Base-by-base conservation (phyloP, 2,113 vertebrate species). In the Morone saxatilis region DNA sequence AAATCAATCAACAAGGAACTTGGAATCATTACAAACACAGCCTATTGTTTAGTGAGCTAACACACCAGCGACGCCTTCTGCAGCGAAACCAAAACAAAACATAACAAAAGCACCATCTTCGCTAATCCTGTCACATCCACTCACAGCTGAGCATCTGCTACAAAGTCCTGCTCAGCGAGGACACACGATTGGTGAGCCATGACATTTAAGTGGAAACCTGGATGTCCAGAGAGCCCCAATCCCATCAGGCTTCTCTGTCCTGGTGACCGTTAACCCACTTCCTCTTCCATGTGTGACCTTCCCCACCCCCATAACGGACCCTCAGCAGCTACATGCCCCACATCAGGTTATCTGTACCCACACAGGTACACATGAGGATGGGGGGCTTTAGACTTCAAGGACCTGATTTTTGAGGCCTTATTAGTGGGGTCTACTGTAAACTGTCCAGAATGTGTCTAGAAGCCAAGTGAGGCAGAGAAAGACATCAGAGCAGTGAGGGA, bases 221-320 rank as follows among this genome's bases (percentile, higher is more conserved):
- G 74, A 78, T 16, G 4, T 78, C 48, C 61, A 43, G 69, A 59
- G 54, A 92, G 59, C 68, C 68, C 61, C 75, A 59, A 63, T 88
- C 80, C 63, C 71, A 85, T 88, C 91, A 90, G 88, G 76, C 66
- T 69, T 81, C 70, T 80, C 79, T 72, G 50, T 62, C 66, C 71
- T 73, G 69, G 70, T 92, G 78, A 90, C 90, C 76, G 88, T 92
- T 94, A 94, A 90, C 89, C 89, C 88, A 93, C 90, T 95, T 94
- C 90, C 86, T 93, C 79, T 88, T 72, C 76, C 78, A 80, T 54
- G 53, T 91, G 89, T 91, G 85, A 93, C 86, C 90, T 75, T 69
- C 85, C 88, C 85, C 69, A 65, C 85, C 80, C 81, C 80, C 71
- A 74, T 72, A 81, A 84, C 9, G 0, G 66, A 85, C 80, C 65